phyloP scores from a whole-genome alignment of 2,888 invertebrate species.

The Conops quadrifasciatus region DNA sequence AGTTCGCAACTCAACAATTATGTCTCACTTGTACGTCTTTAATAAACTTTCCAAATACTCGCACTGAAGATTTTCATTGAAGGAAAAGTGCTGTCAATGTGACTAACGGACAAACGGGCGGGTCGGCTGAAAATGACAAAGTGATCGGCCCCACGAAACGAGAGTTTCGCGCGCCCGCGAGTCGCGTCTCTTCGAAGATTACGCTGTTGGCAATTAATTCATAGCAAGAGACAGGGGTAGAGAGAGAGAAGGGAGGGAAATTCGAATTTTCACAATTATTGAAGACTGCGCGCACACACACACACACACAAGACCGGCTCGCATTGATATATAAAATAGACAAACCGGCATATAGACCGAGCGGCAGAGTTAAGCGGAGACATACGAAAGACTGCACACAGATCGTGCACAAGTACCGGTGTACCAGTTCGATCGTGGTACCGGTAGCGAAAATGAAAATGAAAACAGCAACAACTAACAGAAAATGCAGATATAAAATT shows the following conservation, averaged over 20 bases:
- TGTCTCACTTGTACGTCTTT: neutral
- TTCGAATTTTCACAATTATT: neutral
- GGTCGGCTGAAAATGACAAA: too few species aligned
- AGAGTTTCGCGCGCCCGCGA: neutral
- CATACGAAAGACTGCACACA: neutral
- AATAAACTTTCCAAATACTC: constrained; percentile 17
- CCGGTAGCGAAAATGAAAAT: constrained; percentile 16
- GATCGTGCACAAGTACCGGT: neutral
- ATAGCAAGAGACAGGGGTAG: neutral
- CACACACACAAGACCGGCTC: neutral
- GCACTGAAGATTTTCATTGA: constrained; percentile 10
- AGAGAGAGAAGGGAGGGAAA: neutral
- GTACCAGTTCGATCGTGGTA: constrained; percentile 18
- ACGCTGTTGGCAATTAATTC: neutral
- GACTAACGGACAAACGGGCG: neutral
- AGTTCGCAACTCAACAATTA: too few species aligned
- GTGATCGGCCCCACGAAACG: too few species aligned
- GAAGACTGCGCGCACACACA: neutral
- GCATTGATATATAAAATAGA: too few species aligned
- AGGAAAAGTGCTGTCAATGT: neutral
- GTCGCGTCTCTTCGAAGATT: neutral
- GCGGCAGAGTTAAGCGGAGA: neutral
- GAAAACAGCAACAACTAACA: neutral
- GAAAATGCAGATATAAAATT: constrained; percentile 5
- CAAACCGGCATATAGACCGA: neutral